These are phyloP conservation scores for Sebastiscus tertius DNA, from an alignment of 2,797 vertebrate genomes.

Conservation along the genomic window DNA sequence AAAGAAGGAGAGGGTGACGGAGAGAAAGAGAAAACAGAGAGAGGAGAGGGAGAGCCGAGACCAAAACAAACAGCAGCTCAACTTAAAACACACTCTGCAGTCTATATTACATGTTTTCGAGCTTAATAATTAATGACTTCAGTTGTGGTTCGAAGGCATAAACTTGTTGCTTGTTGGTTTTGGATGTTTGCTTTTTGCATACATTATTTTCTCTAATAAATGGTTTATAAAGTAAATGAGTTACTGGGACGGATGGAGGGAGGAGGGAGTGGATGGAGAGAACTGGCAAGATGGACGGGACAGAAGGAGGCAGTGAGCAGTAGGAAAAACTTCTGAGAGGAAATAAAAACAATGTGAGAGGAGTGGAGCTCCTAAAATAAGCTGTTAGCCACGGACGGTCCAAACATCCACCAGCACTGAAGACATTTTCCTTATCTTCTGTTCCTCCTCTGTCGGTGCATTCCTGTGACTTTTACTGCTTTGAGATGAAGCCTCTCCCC, in stretches of 20 bases:
- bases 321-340: slow-evolving; percentile 54
- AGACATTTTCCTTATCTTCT: slow-evolving; percentile 40
- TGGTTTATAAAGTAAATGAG: slow-evolving; percentile 33
- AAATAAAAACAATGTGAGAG: slow-evolving; percentile 68
- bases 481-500: background rate
- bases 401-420: slow-evolving; percentile 54
- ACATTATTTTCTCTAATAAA: slow-evolving; percentile 31
- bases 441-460: slow-evolving; percentile 12
- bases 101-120: slow-evolving; percentile 21
- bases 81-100: slow-evolving; percentile 32
- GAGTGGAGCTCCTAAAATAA: slow-evolving; percentile 66
- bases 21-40: slow-evolving; percentile 54
- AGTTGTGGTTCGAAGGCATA: slow-evolving; percentile 24
- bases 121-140: slow-evolving; percentile 43
- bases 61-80: slow-evolving; percentile 56
- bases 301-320: slow-evolving; percentile 37
- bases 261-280: background rate
- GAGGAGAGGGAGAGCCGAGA: slow-evolving; percentile 37
- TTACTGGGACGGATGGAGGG: background rate
- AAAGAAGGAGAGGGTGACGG: slow-evolving; percentile 68
- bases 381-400: slow-evolving; percentile 60
- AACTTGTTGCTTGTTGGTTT: slow-evolving; percentile 26
- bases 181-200: slow-evolving; percentile 8
- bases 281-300: slow-evolving; percentile 24
- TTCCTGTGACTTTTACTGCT: slow-evolving; percentile 16